Evolutionary conservation across 2,888 invertebrate species (phyloP).

Genomic region (Mantis religiosa): DNA sequence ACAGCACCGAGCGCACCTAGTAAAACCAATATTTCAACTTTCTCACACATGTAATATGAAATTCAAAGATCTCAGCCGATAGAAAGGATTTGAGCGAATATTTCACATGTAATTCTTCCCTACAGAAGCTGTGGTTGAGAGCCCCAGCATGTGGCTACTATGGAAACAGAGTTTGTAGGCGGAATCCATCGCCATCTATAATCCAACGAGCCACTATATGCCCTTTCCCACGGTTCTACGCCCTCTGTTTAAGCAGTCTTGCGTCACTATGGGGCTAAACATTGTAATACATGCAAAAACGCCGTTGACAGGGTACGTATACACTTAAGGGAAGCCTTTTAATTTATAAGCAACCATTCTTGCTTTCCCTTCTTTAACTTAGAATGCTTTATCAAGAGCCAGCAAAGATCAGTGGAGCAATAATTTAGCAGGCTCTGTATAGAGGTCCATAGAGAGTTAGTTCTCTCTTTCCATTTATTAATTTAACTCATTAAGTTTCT

Average conservation of each 20-base stretch:
- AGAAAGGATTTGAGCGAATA: no score
- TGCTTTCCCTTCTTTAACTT: not conserved
- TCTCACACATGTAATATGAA: no score
- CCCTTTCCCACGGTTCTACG: no score
- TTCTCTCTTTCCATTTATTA: not conserved
- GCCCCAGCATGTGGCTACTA: no score
- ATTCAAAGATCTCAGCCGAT: no score
- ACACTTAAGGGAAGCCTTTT: not conserved
- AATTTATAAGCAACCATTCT: not conserved
- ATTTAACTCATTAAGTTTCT: not conserved
- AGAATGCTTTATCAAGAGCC: not conserved
- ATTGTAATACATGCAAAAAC: not conserved
- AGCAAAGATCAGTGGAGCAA: not conserved
- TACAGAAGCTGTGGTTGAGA: no score
- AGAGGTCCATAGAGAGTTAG: not conserved
- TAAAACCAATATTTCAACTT: no score
- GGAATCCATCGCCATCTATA: not conserved
- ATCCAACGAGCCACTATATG: not conserved
- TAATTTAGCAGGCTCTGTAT: not conserved
- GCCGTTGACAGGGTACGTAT: not conserved
- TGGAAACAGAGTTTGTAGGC: no score
- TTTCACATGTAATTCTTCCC: no score
- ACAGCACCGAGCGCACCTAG: no score
- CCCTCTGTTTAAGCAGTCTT: not conserved
- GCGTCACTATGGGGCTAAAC: not conserved